Conservation (phyloP, 1,140 invertebrate genomes). For the Samia ricini region DNA sequence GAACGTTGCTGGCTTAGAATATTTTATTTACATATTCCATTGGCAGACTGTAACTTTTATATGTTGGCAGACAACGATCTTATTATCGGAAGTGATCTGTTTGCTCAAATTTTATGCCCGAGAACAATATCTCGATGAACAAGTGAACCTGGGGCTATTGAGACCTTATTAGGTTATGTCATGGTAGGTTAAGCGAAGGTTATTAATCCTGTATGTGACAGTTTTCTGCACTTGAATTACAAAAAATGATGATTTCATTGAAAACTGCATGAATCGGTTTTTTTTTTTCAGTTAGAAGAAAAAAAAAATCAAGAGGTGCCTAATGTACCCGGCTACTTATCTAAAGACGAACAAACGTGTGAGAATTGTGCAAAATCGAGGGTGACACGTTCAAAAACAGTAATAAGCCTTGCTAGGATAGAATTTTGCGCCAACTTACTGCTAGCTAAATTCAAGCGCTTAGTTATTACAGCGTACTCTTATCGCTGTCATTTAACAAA, state of each 20-base stretch:
- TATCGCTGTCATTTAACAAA: constrained; percentile 25
- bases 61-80: neutral
- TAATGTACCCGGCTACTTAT: no score
- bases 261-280: no score
- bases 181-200: neutral
- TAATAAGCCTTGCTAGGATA: constrained; percentile 27
- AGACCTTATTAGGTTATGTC: constrained; percentile 2
- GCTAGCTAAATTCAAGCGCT: constrained; percentile 27
- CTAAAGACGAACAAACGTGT: no score
- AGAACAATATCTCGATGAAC: neutral
- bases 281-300: no score
- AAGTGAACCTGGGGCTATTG: constrained; percentile 3
- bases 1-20: neutral
- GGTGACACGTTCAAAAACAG: constrained; percentile 24
- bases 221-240: no score
- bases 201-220: no score
- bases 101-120: constrained; percentile 6
- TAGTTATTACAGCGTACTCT: constrained; percentile 27
- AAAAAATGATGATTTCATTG: no score
- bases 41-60: neutral
- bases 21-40: neutral
- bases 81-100: constrained; percentile 11
- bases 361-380: constrained; percentile 29
- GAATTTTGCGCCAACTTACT: constrained; percentile 34
- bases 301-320: no score